Evolutionary conservation across 2,888 invertebrate species (phyloP).

Genomic region (Perdita meconis): DNA sequence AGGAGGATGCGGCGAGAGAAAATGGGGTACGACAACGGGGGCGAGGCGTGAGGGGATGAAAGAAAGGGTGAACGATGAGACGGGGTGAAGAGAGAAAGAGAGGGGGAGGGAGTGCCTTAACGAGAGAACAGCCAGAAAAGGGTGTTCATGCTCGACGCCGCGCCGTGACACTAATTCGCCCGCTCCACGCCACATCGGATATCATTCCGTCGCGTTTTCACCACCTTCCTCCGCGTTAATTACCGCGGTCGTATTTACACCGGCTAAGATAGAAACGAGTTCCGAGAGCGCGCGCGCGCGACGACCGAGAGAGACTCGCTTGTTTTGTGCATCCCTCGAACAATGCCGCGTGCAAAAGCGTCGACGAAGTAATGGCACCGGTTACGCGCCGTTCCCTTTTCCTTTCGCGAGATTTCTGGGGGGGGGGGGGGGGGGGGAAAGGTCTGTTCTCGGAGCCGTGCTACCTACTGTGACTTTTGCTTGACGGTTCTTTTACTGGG

Average conservation of each 20-base stretch:
- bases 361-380: slow-evolving; percentile 11
- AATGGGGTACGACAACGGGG: slow-evolving; percentile 28
- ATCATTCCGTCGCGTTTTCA: slow-evolving; percentile 79
- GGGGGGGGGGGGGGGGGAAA: too few species aligned
- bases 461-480: too few species aligned
- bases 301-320: slow-evolving; percentile 5
- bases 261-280: slow-evolving; percentile 62
- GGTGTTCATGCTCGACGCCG: slow-evolving; percentile 58
- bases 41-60: slow-evolving; percentile 28
- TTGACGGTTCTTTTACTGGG: too few species aligned
- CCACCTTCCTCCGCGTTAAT: slow-evolving; percentile 79
- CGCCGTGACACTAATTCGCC: slow-evolving; percentile 69
- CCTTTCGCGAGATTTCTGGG: background rate
- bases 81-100: slow-evolving; percentile 3
- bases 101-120: slow-evolving; percentile 52
- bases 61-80: slow-evolving; percentile 2
- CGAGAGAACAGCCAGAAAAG: slow-evolving; percentile 61
- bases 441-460: background rate
- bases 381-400: slow-evolving; percentile 34
- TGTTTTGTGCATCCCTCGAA: slow-evolving; percentile 40
- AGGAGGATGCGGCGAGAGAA: slow-evolving; percentile 19
- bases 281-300: too few species aligned
- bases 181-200: slow-evolving; percentile 64
- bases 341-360: slow-evolving; percentile 33
- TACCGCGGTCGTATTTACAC: slow-evolving; percentile 78